Conservation (phyloP, 2,797 vertebrate species). For the Muscicapa comitata region DNA sequence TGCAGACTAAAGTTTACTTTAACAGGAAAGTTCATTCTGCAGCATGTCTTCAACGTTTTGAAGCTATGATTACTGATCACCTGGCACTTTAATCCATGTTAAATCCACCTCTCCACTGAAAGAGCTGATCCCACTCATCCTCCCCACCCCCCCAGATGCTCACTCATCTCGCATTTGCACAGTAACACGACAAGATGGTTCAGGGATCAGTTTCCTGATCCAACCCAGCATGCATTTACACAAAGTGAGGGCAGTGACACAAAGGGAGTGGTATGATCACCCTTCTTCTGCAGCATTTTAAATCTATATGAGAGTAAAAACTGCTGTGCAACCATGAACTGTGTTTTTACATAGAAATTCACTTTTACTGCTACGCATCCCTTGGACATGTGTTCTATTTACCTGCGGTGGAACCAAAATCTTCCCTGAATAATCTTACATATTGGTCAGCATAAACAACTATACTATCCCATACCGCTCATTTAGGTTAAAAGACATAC, state of each 20-base stretch:
- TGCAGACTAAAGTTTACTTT: neutral
- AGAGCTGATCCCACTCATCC: conserved; percentile 16
- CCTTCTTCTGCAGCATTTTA: neutral
- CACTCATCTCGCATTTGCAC: neutral
- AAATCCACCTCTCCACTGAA: conserved; percentile 3
- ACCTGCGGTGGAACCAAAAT: neutral
- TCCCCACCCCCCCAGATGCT: neutral
- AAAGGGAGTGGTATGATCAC: neutral
- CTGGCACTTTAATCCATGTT: conserved; percentile 4
- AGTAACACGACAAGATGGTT: neutral
- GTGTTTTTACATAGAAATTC: neutral
- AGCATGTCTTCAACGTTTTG: neutral
- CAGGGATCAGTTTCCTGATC: neutral
- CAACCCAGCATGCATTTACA: neutral
- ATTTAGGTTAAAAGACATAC: neutral
- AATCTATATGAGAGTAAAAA: neutral
- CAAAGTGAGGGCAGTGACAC: neutral
- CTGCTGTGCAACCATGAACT: neutral
- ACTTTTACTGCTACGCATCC: neutral
- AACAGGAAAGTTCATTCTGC: neutral
- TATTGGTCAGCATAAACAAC: neutral
- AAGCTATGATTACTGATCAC: neutral
- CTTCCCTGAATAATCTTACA: neutral
- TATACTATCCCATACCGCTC: neutral
- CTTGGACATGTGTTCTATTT: neutral